A percentile compares a stretch with the other conserved stretches of the same genome.
These are phyloP conservation scores for Brevimyrus niger DNA, from an alignment of 2,113 vertebrate species.

Conservation along the genomic window DNA sequence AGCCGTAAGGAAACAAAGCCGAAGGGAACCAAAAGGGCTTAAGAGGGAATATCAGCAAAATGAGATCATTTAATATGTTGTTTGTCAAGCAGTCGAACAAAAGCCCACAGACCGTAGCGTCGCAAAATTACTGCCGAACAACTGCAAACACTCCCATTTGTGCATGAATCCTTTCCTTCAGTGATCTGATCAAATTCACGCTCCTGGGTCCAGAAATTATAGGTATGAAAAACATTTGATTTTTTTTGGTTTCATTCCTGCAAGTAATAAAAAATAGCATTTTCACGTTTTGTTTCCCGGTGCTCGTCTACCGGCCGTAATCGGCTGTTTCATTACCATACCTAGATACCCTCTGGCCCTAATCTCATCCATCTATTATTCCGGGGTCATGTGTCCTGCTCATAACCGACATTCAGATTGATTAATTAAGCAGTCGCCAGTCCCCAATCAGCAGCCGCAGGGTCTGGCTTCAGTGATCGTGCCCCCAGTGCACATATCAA, in stretches of 20 bases:
- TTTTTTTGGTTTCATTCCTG: not conserved
- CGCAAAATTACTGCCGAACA: not conserved
- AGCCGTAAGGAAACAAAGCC: not conserved
- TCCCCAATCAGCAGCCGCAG: not conserved
- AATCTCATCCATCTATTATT: not conserved
- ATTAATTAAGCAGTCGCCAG: not conserved
- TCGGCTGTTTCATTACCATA: not conserved
- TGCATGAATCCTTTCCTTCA: not conserved
- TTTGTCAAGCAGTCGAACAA: not conserved
- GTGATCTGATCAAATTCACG: not conserved
- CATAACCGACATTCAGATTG: not conserved
- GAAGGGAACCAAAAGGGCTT: not conserved
- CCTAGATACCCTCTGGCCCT: not conserved
- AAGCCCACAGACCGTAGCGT: not conserved
- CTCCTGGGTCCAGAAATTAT: not conserved
- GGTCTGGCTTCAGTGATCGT: not conserved
- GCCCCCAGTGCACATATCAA: not conserved
- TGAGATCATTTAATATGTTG: not conserved
- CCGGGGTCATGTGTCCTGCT: not conserved
- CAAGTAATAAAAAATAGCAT: not conserved
- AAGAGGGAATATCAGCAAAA: not conserved
- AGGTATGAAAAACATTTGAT: not conserved
- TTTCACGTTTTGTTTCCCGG: not conserved
- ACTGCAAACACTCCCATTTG: not conserved
- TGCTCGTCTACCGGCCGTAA: not conserved